A percentile compares a stretch with the other conserved stretches of the same genome.
Conservation (phyloP, 2,113 vertebrate genomes). For the Megaleporinus macrocephalus region DNA sequence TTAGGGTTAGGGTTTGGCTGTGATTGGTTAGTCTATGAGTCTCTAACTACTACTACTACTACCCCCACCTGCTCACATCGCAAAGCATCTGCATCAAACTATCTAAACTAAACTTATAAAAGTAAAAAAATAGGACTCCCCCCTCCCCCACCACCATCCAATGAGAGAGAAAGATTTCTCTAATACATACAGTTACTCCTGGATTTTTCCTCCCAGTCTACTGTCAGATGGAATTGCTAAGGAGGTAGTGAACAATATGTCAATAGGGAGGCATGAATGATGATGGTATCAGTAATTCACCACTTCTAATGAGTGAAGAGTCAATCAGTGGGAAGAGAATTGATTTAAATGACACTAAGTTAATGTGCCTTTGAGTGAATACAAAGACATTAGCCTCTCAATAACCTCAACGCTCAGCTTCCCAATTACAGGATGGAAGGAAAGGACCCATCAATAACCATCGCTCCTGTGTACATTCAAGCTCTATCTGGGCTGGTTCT, state of each 20-base stretch:
- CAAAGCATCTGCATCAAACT: no score
- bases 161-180: no score
- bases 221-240: neutral
- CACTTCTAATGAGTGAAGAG: neutral
- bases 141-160: no score
- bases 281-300: neutral
- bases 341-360: neutral
- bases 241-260: neutral
- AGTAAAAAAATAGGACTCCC: no score
- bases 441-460: slow-evolving; percentile 3
- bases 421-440: neutral
- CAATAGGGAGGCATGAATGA: neutral
- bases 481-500: neutral
- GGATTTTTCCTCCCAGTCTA: neutral
- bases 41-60: neutral
- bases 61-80: no score
- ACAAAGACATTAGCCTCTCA: neutral
- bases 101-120: no score
- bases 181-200: no score
- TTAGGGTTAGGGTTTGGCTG: neutral
- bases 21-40: neutral
- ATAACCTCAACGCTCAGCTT: neutral
- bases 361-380: neutral
- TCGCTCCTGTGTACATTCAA: neutral
- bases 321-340: neutral